phyloP scores from a whole-genome alignment of 2,113 vertebrate genomes.

The Mugil cephalus region DNA sequence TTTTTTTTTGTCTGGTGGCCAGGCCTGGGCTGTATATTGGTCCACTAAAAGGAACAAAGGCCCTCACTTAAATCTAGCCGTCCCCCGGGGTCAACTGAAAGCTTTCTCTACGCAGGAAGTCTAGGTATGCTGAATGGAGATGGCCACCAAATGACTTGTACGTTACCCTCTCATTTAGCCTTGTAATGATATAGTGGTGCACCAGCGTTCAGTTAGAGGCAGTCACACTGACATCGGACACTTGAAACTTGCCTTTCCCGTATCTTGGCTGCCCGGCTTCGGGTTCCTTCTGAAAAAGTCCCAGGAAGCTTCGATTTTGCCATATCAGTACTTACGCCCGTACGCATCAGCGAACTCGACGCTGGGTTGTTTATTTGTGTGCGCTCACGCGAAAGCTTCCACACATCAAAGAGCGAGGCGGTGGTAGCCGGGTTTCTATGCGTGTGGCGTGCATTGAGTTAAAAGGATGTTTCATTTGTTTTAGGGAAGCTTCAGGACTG shows the following conservation, averaged over 20 bases:
- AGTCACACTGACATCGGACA: slow-evolving; percentile 40
- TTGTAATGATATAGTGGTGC: slow-evolving; percentile 60
- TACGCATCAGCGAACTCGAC: background rate
- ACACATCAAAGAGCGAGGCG: slow-evolving; percentile 6
- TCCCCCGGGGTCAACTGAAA: slow-evolving; percentile 42
- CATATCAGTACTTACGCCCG: background rate
- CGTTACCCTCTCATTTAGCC: slow-evolving; percentile 63
- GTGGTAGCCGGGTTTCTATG: slow-evolving; percentile 3
- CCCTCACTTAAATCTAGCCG: slow-evolving; percentile 49
- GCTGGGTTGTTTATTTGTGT: background rate
- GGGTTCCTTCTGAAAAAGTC: slow-evolving; percentile 26
- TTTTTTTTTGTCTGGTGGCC: slow-evolving; percentile 61
- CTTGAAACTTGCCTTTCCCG: slow-evolving; percentile 40
- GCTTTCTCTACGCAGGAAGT: slow-evolving; percentile 69
- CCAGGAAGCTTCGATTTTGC: slow-evolving; percentile 13
- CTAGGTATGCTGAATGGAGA: slow-evolving; percentile 36
- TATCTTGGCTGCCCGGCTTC: slow-evolving; percentile 26
- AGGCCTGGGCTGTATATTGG: slow-evolving; percentile 43
- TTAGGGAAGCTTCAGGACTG: background rate
- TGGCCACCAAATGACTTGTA: slow-evolving; percentile 50
- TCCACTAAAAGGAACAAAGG: slow-evolving; percentile 69
- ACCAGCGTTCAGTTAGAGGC: slow-evolving; percentile 31
- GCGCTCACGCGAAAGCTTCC: background rate
- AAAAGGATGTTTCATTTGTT: slow-evolving; percentile 9
- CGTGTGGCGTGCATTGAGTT: background rate